phyloP scores from a whole-genome alignment of 2,113 vertebrate species.

The Dicentrarchus labrax region DNA sequence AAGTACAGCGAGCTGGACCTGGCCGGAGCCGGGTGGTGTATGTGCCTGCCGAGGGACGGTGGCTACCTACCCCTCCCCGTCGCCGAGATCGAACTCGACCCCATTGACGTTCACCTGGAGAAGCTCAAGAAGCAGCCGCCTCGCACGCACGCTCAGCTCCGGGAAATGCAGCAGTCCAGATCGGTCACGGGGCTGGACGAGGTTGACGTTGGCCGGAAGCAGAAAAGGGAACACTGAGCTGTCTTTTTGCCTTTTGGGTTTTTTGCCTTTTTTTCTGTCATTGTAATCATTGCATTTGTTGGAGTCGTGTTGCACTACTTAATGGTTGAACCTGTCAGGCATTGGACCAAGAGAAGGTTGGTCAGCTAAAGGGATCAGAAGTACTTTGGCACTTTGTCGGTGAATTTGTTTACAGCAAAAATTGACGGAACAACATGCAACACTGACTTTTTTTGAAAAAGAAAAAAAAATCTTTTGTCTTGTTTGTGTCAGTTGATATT shows the following conservation, averaged over 20 bases:
- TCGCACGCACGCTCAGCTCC: constrained; percentile 71
- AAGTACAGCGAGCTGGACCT: constrained; percentile 86
- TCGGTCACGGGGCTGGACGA: constrained; percentile 78
- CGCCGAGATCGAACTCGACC: constrained; percentile 73
- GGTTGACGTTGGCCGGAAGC: constrained; percentile 77
- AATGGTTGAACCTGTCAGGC: constrained; percentile 45
- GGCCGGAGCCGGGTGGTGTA: constrained; percentile 89
- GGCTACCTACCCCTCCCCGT: constrained; percentile 88
- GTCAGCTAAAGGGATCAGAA: constrained; percentile 49
- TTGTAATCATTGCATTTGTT: constrained; percentile 63
- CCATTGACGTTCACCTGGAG: constrained; percentile 77
- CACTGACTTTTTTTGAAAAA: constrained; percentile 26
- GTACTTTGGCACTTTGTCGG: constrained; percentile 67
- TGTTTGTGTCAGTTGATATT: constrained; percentile 61
- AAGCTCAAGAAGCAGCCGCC: constrained; percentile 79
- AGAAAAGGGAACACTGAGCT: constrained; percentile 75
- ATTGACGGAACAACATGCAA: constrained; percentile 13
- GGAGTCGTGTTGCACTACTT: constrained; percentile 76
- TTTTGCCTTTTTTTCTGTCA: constrained; percentile 42
- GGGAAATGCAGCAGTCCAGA: constrained; percentile 67
- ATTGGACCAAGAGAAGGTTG: constrained; percentile 28
- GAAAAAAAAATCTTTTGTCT: constrained; percentile 28
- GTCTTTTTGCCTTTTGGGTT: constrained; percentile 50
- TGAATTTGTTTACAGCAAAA: constrained; percentile 64
- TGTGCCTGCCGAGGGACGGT: constrained; percentile 90